These are phyloP conservation scores for Denticeps clupeoides DNA, from an alignment of 2,797 vertebrate species.

Conservation along the genomic window DNA sequence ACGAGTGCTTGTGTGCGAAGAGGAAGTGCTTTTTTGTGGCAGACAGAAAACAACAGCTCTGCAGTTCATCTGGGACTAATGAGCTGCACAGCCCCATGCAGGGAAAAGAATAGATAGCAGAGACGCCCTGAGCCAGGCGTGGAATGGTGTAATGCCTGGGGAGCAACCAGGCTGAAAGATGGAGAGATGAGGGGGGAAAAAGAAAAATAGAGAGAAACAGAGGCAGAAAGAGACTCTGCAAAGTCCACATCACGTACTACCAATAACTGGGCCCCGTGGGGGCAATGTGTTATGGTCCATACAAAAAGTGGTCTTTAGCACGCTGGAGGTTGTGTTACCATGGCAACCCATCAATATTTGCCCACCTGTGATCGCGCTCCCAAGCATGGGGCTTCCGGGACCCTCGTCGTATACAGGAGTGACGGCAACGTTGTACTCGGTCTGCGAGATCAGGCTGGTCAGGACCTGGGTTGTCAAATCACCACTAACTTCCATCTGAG, in stretches of 20 bases:
- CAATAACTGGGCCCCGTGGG: too few relatives aligned
- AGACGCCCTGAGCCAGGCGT: conserved; percentile 11
- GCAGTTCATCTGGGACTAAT: conserved; percentile 14
- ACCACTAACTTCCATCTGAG: conserved; percentile 69
- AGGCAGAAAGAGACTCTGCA: not conserved
- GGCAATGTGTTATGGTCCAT: not conserved
- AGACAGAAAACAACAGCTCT: conserved; percentile 11
- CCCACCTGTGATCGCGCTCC: conserved; percentile 73
- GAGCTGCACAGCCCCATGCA: conserved; percentile 5
- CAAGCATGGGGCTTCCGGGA: conserved; percentile 51
- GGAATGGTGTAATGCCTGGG: conserved; percentile 3
- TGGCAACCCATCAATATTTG: not conserved
- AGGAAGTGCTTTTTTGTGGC: conserved; percentile 11
- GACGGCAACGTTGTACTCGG: conserved; percentile 70
- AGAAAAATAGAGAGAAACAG: not conserved
- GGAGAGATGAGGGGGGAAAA: not conserved
- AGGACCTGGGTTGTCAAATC: conserved; percentile 61
- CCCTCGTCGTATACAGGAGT: conserved; percentile 74
- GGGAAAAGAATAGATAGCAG: conserved; percentile 8
- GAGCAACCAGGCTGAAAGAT: not conserved
- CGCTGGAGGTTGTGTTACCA: not conserved
- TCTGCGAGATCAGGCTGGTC: conserved; percentile 71
- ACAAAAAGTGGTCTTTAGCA: not conserved
- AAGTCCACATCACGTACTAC: too few relatives aligned
- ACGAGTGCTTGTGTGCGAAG: conserved; percentile 9